A percentile compares a stretch with the other conserved stretches of the same genome.
Conservation (phyloP, 2,797 vertebrate species). For the Macrochelys suwanniensis region DNA sequence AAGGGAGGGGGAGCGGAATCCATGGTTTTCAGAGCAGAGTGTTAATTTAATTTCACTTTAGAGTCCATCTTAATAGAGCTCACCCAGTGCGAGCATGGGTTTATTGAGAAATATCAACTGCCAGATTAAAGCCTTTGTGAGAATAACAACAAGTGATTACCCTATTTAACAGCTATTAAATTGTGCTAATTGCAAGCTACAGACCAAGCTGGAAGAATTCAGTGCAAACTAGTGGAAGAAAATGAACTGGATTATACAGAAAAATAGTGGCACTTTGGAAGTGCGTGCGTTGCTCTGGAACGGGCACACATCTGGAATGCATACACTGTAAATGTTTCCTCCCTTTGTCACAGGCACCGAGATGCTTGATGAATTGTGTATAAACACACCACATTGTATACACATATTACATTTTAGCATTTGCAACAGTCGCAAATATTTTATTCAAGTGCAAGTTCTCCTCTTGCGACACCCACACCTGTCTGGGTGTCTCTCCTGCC, state of each 20-base stretch:
- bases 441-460: not conserved
- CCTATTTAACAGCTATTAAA: conserved; percentile 42
- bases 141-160: not conserved
- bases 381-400: not conserved
- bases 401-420: not conserved
- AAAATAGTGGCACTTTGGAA: not conserved
- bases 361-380: not conserved
- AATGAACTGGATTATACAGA: not conserved
- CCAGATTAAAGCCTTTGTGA: conserved; percentile 3
- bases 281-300: not conserved
- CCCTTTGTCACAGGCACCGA: conserved; percentile 13
- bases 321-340: not conserved
- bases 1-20: not conserved
- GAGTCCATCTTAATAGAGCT: not conserved
- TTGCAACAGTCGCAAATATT: conserved; percentile 4
- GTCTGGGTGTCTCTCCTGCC: not conserved
- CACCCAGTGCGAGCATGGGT: not conserved
- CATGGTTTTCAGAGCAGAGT: conserved; percentile 35
- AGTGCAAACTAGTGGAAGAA: conserved; percentile 34
- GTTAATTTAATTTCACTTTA: not conserved
- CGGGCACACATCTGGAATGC: not conserved
- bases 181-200: conserved; percentile 35
- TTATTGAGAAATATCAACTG: not conserved
- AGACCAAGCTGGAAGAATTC: not conserved
- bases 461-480: not conserved